A percentile compares a stretch with the other conserved stretches of the same genome.
Conservation (phyloP, 2,888 invertebrate species). For the Athalia circularis region DNA sequence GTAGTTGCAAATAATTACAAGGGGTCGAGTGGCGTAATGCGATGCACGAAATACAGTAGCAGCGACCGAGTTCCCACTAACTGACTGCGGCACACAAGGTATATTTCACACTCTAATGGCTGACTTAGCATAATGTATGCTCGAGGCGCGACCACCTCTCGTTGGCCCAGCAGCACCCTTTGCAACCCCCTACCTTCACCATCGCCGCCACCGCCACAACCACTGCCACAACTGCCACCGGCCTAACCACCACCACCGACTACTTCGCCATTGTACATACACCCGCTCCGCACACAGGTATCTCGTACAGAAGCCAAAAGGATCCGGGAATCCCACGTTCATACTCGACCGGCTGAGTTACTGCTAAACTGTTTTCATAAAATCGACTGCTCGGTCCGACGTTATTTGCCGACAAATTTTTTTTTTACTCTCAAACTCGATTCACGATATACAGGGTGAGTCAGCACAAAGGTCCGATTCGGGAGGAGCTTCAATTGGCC, state of each 20-base stretch:
- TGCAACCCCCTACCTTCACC: constrained; percentile 38
- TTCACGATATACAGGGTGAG: too few species aligned
- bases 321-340: neutral
- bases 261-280: neutral
- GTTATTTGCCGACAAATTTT: neutral
- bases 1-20: constrained; percentile 64
- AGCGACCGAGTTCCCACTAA: constrained; percentile 55
- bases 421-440: neutral
- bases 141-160: constrained; percentile 56
- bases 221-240: constrained; percentile 32
- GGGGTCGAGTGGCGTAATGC: constrained; percentile 37
- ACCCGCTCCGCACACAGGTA: neutral
- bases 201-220: constrained; percentile 44
- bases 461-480: too few species aligned
- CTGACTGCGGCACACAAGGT: constrained; percentile 69
- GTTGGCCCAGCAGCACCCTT: constrained; percentile 40
- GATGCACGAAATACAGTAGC: constrained; percentile 42
- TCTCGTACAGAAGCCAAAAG: neutral
- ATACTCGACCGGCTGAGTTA: neutral
- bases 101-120: constrained; percentile 69
- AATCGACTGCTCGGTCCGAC: neutral
- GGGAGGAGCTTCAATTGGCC: too few species aligned
- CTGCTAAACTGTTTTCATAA: constrained; percentile 28
- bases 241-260: constrained; percentile 9
- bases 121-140: constrained; percentile 70